Base-by-base conservation (phyloP, 2,888 invertebrate genomes). In the Synergus itoensis region DNA sequence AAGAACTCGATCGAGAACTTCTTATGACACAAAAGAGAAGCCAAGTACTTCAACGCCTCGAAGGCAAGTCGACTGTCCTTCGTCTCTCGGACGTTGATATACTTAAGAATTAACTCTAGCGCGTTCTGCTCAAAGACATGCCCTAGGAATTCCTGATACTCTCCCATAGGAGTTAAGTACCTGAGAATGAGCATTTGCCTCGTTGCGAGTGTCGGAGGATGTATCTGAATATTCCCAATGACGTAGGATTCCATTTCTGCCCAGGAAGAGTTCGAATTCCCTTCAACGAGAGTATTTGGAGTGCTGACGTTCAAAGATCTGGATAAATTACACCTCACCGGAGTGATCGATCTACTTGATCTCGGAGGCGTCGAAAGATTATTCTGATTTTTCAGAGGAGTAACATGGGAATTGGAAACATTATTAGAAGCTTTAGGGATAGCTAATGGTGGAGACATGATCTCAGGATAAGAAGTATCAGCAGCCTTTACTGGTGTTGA, bases 1-100 rank as follows among this genome's bases (percentile, higher is more conserved):
- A 99, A 96, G 92, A 99, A 99, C 91, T 99, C 99, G 45, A 99
- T 95, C 0, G 98, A 98, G 93, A 99, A 99, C 92, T 99, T 99
- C 93, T 99, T 99, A 92, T 99, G 99, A 90, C 99, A 99, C 16
- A 99, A 94, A 82, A 99, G 92, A 0, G 99, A 97, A 0, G 99
- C 97, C 28, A 99, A 93, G 92, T 99, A 99, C 93, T 98, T 98
- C 7, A 99, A 94, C 0, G 99, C 98, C 91, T 99, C 99, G 93
- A 99, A 99, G 0, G 99, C 98, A 16, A 99, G 94, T 45, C 99
- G 94, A 1, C 98, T 97, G 93, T 99, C 98, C 77, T 95, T 95
- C 0, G 97, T 97, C 91, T 97, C 96, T 4, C 96, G 94, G 64
- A 98, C 95, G 91, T 98, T 97, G 18, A 99, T 96, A 91, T 98